phyloP scores from a whole-genome alignment of 2,113 vertebrate genomes.

The Isichthys henryi region DNA sequence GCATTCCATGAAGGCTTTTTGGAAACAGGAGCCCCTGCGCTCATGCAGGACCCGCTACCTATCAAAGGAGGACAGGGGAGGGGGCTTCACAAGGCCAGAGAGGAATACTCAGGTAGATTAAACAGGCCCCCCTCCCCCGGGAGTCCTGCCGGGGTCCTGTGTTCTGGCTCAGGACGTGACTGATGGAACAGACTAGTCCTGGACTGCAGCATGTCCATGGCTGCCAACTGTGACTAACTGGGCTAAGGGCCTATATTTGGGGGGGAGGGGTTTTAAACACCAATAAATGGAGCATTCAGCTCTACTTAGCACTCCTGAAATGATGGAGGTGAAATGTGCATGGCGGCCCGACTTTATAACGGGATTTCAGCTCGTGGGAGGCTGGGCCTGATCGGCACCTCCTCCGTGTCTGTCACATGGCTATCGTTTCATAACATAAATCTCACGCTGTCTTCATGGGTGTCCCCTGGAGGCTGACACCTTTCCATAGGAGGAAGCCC shows the following conservation, averaged over 20 bases:
- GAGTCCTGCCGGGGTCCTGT: background rate
- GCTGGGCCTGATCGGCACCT: background rate
- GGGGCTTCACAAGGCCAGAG: background rate
- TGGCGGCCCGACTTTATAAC: background rate
- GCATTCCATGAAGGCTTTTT: slow-evolving; percentile 57
- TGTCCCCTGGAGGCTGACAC: background rate
- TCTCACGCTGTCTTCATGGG: background rate
- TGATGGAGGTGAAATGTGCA: background rate
- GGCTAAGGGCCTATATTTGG: background rate
- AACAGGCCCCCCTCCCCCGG: background rate
- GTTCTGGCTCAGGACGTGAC: slow-evolving; percentile 20
- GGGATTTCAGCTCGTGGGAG: background rate
- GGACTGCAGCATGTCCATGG: background rate
- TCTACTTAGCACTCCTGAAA: slow-evolving; percentile 1
- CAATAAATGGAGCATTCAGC: slow-evolving; percentile 11
- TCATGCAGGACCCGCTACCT: slow-evolving; percentile 35
- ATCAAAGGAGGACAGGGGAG: background rate
- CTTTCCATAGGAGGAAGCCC: background rate
- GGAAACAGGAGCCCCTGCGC: slow-evolving; percentile 51
- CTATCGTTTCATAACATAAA: background rate
- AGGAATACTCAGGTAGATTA: background rate
- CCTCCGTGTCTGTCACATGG: background rate
- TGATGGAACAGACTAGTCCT: slow-evolving; percentile 9
- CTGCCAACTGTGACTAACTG: background rate
- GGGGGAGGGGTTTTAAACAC: background rate